Evolutionary conservation across 1,140 invertebrate genomes (phyloP), one percentile per base, ranked within the genome.

Genomic region (Drosophila triauraria): DNA sequence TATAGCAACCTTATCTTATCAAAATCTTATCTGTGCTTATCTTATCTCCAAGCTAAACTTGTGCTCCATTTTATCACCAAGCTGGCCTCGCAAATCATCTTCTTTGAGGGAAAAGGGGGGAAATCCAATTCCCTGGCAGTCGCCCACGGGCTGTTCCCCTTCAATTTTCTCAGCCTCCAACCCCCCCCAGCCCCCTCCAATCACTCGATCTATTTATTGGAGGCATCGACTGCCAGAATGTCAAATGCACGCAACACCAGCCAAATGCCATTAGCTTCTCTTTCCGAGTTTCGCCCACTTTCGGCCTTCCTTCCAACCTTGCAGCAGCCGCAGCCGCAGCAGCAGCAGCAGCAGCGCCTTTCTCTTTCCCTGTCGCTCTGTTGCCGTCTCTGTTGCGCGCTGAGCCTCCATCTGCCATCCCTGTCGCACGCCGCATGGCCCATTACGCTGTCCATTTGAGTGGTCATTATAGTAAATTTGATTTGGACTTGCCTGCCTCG

Each of bases 381-480:
- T 57, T 30, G 5, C 44, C 59, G 35, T 53, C 65, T 17, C 76
- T 80, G 56, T 80, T 57, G 43, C 53, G 64, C 48, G 50, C 43
- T 17, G 15, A 25, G 50, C 7, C 51, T 30, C 35, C 20, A 32
- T 17, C 32, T 23, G 17, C 25, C 64, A 7, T 40, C 53, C 47
- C 53, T 51, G 13, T 56, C 30, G 32, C 25, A 50, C 68, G 61
- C 79, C 44, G 81, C 76, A 59, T 85, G 78, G 67, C 78, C 82
- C 82, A 84, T 84, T 84, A 86, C 82, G 78, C 82, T 84, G 82
- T 84, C 82, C 82, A 86, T 86, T 84, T 84, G 82, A 85, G 78
- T 86, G 82, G 82, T 85, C 82, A 85, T 85, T 85, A 85, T 86
- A 81, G 82, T 85, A 85, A 86, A 85, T 85, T 85, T 85, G 82